Percentiles rank a stretch among this genome's conserved stretches.
phyloP scores from a whole-genome alignment of 2,797 vertebrate species.

The Halcyon leucocephala region DNA sequence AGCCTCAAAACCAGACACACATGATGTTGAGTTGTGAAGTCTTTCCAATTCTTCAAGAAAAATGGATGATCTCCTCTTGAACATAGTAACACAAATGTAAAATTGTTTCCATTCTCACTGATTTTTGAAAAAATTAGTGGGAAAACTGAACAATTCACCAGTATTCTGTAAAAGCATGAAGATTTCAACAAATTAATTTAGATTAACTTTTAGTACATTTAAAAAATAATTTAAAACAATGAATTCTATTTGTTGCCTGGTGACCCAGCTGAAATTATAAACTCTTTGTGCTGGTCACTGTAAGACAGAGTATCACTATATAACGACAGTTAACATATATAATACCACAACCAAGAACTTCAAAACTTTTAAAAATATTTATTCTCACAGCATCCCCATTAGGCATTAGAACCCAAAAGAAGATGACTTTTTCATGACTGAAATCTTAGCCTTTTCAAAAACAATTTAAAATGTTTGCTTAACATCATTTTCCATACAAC shows the following conservation, averaged over 20 bases:
- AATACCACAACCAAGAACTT: not conserved
- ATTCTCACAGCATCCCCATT: not conserved
- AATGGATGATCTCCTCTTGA: not conserved
- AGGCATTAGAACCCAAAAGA: not conserved
- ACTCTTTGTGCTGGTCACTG: not conserved
- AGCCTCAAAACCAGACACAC: not conserved
- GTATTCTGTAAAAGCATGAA: not conserved
- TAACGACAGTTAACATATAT: not conserved
- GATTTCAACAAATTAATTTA: not conserved
- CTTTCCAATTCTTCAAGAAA: not conserved
- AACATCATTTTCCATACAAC: not conserved
- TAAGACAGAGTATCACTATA: not conserved
- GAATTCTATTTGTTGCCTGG: not conserved
- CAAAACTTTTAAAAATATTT: not conserved
- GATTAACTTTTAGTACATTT: not conserved
- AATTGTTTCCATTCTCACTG: not conserved
- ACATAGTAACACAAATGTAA: not conserved
- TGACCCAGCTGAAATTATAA: not conserved
- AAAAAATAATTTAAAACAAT: not conserved
- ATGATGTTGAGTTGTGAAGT: not conserved
- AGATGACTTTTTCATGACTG: not conserved
- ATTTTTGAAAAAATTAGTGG: not conserved
- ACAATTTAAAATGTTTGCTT: not conserved
- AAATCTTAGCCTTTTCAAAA: not conserved
- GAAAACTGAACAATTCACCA: not conserved